Evolutionary conservation across 2,113 vertebrate species (phyloP).

Genomic region (Probosciger aterrimus): DNA sequence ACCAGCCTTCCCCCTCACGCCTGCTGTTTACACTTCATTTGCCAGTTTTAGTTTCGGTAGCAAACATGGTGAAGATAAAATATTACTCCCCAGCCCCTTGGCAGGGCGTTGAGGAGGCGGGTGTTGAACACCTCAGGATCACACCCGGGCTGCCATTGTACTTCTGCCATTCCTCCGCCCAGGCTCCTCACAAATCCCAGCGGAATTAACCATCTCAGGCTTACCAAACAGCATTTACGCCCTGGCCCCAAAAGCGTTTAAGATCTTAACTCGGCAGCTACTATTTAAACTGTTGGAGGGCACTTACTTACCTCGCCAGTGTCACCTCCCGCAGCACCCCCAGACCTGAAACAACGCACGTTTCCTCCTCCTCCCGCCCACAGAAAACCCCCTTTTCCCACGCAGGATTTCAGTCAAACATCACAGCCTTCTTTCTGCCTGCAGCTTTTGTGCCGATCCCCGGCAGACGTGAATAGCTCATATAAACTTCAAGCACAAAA

Average conservation of each 20-base stretch:
- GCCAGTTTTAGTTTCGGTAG: constrained; percentile 18
- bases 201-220: neutral
- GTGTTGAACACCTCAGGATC: neutral
- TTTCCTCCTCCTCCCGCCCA: constrained; percentile 23
- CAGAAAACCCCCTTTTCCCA: constrained; percentile 55
- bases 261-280: constrained; percentile 9
- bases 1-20: neutral
- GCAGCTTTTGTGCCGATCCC: constrained; percentile 83
- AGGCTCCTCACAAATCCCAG: constrained; percentile 17
- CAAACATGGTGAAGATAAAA: constrained; percentile 5
- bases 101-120: neutral
- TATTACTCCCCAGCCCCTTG: neutral
- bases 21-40: neutral
- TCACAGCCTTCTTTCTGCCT: constrained; percentile 71
- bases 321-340: constrained; percentile 52
- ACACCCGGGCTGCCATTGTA: constrained; percentile 32
- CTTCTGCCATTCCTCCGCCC: constrained; percentile 8
- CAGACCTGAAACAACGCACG: constrained; percentile 17
- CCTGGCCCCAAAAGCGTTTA: neutral
- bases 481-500: constrained; percentile 88
- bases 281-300: constrained; percentile 9
- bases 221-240: constrained; percentile 16
- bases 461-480: constrained; percentile 81
- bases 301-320: constrained; percentile 68
- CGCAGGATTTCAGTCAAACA: constrained; percentile 68